phyloP scores from a whole-genome alignment of 2,888 invertebrate species.

The Drosophila rubida region DNA sequence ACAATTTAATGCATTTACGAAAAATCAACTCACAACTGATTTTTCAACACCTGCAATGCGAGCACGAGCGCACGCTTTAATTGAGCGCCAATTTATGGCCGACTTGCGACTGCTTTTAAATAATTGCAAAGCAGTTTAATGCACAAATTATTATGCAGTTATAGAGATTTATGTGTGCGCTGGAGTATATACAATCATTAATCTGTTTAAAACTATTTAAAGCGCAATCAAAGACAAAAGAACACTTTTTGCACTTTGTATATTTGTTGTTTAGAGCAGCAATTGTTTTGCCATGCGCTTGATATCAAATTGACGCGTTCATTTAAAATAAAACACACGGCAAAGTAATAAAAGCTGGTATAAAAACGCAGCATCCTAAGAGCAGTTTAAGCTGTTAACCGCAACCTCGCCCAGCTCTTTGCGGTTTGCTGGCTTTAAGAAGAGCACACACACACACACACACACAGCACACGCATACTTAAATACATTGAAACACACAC shows the following conservation, averaged over 20 bases:
- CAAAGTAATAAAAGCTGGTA: slow-evolving; percentile 1
- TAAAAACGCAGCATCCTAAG: slow-evolving; percentile 15
- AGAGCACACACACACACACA: slow-evolving; percentile 36
- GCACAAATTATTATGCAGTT: no score
- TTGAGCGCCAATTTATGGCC: background rate
- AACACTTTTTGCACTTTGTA: background rate
- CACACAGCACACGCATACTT: background rate
- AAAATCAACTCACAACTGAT: background rate
- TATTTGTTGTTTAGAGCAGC: background rate
- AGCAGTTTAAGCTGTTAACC: slow-evolving; percentile 39
- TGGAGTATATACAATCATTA: no score
- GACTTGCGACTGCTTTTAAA: background rate
- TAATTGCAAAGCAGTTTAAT: background rate
- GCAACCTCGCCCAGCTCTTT: slow-evolving; percentile 49
- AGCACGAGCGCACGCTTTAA: background rate
- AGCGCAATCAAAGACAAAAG: no score
- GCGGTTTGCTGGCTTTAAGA: slow-evolving; percentile 63
- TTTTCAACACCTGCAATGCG: background rate
- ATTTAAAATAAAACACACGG: background rate
- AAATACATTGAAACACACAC: slow-evolving; percentile 17
- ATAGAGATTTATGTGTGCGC: no score
- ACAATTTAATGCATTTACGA: background rate
- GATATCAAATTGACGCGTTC: slow-evolving; percentile 2
- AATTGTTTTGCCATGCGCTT: background rate
- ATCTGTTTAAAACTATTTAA: no score